Percentiles rank a stretch among this genome's conserved stretches.
phyloP scores from a whole-genome alignment of 2,797 vertebrate species.

The Dallia pectoralis region DNA sequence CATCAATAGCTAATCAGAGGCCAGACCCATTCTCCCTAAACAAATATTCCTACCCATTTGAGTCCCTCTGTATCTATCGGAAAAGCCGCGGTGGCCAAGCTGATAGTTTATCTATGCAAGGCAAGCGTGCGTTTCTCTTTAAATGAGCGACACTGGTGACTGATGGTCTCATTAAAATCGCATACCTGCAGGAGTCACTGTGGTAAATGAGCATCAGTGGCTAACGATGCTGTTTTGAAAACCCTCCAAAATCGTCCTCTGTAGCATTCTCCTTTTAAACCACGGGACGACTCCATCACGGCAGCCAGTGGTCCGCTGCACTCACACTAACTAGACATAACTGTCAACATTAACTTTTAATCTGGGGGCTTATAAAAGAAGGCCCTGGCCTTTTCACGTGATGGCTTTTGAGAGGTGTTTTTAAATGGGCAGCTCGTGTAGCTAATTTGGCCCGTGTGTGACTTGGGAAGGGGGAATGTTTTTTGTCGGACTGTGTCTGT shows the following conservation, averaged over 20 bases:
- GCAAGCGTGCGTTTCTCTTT: slow-evolving; percentile 43
- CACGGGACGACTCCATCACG: slow-evolving; percentile 24
- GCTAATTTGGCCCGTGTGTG: slow-evolving; percentile 30
- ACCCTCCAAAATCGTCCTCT: slow-evolving; percentile 48
- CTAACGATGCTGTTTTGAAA: slow-evolving; percentile 49
- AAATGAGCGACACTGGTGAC: slow-evolving; percentile 52
- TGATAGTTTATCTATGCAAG: slow-evolving; percentile 27
- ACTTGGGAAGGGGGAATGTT: slow-evolving; percentile 24
- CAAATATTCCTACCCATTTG: not conserved
- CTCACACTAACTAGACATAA: slow-evolving; percentile 39
- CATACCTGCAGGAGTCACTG: slow-evolving; percentile 59
- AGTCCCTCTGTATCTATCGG: slow-evolving; percentile 18
- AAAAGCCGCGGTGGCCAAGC: slow-evolving; percentile 17
- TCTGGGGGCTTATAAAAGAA: slow-evolving; percentile 38
- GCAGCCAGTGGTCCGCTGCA: slow-evolving; percentile 14
- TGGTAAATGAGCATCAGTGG: slow-evolving; percentile 57
- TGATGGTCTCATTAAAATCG: slow-evolving; percentile 68
- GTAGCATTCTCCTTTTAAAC: slow-evolving; percentile 46
- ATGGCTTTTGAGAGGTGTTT: slow-evolving; percentile 21
- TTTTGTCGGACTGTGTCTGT: slow-evolving; percentile 16
- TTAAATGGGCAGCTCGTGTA: slow-evolving; percentile 31
- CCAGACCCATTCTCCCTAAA: not conserved
- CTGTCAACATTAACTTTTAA: slow-evolving; percentile 46
- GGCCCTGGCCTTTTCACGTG: slow-evolving; percentile 28
- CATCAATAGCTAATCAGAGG: not conserved